A percentile compares a stretch with the other conserved stretches of the same genome.
Evolutionary conservation across 2,888 invertebrate species (phyloP).

Genomic region (Sturmia bella): DNA sequence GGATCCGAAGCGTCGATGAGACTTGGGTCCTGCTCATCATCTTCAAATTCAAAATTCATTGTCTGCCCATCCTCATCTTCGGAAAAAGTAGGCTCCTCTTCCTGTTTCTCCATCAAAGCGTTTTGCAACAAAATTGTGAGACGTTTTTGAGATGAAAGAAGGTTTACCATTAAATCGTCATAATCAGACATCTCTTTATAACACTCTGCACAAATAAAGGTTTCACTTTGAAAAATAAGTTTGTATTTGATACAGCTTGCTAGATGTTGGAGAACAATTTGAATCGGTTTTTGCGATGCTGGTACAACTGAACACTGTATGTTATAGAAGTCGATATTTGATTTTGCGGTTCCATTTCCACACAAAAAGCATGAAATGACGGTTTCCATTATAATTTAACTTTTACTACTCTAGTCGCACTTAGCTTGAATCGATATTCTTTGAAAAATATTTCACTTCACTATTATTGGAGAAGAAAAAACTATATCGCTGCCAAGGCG

Average conservation of each 20-base stretch:
- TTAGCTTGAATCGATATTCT: conserved; percentile 47
- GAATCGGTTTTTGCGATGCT: conserved; percentile 76
- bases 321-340: conserved; percentile 72
- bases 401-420: conserved; percentile 38
- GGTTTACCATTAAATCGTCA: conserved; percentile 78
- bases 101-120: conserved; percentile 71
- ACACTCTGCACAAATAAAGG: conserved; percentile 76
- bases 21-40: conserved; percentile 65
- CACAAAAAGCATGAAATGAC: conserved; percentile 75
- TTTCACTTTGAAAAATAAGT: conserved; percentile 72
- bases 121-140: conserved; percentile 75
- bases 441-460: conserved; percentile 52
- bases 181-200: conserved; percentile 76
- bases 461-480: conserved; percentile 63
- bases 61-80: conserved; percentile 49
- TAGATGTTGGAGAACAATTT: conserved; percentile 77
- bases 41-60: conserved; percentile 56
- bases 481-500: too few relatives aligned
- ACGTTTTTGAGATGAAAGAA: conserved; percentile 76
- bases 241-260: conserved; percentile 78
- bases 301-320: conserved; percentile 75
- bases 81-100: conserved; percentile 9
- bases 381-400: conserved; percentile 72
- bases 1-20: conserved; percentile 72
- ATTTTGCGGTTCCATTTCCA: conserved; percentile 73